Conservation (phyloP, 2,888 invertebrate species). For the Aproaerema taeniolella region DNA sequence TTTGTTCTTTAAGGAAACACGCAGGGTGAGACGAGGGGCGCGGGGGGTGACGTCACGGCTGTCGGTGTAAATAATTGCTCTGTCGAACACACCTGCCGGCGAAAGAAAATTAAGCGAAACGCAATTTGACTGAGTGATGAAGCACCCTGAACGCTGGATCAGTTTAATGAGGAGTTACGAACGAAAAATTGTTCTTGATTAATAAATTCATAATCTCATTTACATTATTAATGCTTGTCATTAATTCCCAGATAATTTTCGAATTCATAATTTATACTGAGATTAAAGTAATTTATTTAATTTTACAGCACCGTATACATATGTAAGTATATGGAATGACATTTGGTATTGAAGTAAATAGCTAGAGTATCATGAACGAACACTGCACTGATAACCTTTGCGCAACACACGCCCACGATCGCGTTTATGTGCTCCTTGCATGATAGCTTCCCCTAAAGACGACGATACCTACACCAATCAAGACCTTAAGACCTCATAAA, state of each 20-base stretch:
- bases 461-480: slow-evolving; percentile 45
- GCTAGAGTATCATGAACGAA: too few relatives aligned
- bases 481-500: slow-evolving; percentile 47
- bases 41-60: slow-evolving; percentile 60
- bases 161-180: slow-evolving; percentile 71
- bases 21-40: slow-evolving; percentile 28
- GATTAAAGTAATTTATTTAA: slow-evolving; percentile 21
- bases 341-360: too few relatives aligned
- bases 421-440: slow-evolving; percentile 59
- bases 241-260: slow-evolving; percentile 43
- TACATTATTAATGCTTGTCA: slow-evolving; percentile 45
- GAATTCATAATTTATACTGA: slow-evolving; percentile 32
- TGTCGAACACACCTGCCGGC: slow-evolving; percentile 76
- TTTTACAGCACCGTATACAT: too few relatives aligned
- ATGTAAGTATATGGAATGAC: too few relatives aligned
- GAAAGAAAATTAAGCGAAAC: slow-evolving; percentile 77
- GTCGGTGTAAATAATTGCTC: slow-evolving; percentile 76
- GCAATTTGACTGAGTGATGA: slow-evolving; percentile 77
- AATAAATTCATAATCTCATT: slow-evolving; percentile 53
- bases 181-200: slow-evolving; percentile 66
- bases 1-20: slow-evolving; percentile 46
- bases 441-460: slow-evolving; percentile 56
- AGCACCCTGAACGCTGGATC: slow-evolving; percentile 67
- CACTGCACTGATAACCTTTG: slow-evolving; percentile 40
- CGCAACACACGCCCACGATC: slow-evolving; percentile 45